Conservation (phyloP, 2,797 vertebrate genomes). For the Acanthurus leucopareius region DNA sequence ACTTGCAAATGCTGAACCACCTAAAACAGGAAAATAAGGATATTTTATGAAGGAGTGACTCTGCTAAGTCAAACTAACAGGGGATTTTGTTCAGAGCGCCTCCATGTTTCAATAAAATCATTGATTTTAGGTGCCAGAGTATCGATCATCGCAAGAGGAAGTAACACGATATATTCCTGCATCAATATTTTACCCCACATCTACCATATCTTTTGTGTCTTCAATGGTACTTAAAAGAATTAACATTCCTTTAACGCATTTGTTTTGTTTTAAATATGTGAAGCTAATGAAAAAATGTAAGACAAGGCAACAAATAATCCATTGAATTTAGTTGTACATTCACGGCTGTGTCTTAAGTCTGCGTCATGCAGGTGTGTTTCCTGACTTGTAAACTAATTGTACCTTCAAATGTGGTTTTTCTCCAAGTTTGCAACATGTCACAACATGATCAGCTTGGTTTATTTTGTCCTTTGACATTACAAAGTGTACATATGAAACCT, state of each 20-base stretch:
- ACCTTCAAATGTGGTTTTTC: slow-evolving; percentile 8
- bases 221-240: neutral
- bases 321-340: neutral
- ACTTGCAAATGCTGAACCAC: no score
- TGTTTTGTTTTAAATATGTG: neutral
- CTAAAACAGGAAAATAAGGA: no score
- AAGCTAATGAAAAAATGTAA: neutral
- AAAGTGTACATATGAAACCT: neutral
- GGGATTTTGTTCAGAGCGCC: no score
- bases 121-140: no score
- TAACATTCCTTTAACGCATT: neutral
- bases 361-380: neutral
- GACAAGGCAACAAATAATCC: neutral
- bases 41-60: no score
- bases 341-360: neutral
- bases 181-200: no score
- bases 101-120: no score
- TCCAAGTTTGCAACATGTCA: slow-evolving; percentile 34
- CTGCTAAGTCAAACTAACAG: no score
- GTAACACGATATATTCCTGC: no score
- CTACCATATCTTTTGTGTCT: neutral
- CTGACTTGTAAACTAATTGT: slow-evolving; percentile 1
- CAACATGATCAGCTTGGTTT: slow-evolving; percentile 36
- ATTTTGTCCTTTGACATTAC: slow-evolving; percentile 16
- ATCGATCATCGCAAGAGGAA: no score